Evolutionary conservation across 2,113 vertebrate genomes (phyloP).

Genomic region (Anhinga rufa): DNA sequence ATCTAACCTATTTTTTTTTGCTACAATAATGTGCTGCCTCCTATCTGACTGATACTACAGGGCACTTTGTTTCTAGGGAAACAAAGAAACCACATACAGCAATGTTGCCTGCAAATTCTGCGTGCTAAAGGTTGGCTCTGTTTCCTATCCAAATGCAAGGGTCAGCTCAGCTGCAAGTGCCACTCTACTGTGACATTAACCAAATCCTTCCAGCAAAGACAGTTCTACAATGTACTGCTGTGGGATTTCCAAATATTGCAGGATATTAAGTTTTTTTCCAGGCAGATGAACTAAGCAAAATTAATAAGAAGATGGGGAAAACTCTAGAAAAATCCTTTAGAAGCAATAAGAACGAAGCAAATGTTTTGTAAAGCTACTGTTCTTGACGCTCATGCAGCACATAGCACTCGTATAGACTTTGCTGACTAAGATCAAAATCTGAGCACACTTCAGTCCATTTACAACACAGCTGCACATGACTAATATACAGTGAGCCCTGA

Average conservation of each 20-base stretch:
- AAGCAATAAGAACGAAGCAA: background rate
- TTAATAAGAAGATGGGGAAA: background rate
- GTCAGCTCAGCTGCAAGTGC: background rate
- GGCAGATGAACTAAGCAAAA: background rate
- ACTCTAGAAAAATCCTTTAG: background rate
- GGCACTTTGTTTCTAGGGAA: background rate
- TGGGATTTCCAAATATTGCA: background rate
- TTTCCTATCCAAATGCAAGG: background rate
- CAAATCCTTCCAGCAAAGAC: background rate
- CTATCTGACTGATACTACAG: background rate
- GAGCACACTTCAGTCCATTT: background rate
- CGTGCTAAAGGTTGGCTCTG: background rate
- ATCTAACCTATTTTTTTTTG: background rate
- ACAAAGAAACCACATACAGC: background rate
- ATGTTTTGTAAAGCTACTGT: background rate
- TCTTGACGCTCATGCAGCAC: background rate
- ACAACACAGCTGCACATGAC: background rate
- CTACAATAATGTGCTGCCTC: background rate
- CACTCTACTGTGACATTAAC: background rate
- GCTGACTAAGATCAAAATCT: background rate
- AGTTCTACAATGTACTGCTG: background rate
- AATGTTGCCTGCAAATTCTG: background rate
- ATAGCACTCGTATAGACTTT: background rate
- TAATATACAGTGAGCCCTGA: background rate
- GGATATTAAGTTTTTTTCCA: background rate